Conservation (phyloP, 2,113 vertebrate genomes). For the Helogale parvula region DNA sequence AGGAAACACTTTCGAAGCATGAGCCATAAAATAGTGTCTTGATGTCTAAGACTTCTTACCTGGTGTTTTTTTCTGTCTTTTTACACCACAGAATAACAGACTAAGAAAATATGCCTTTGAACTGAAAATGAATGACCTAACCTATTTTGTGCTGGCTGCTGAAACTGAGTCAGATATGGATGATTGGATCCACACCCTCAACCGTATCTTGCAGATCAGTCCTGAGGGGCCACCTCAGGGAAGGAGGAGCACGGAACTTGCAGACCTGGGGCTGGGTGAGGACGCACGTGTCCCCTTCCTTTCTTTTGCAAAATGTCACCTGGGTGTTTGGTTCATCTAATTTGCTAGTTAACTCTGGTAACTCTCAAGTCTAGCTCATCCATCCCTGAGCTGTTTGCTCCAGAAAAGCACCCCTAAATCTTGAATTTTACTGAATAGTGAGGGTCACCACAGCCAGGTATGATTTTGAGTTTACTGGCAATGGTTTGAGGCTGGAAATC, state of each 20-base stretch:
- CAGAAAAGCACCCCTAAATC: conserved; percentile 28
- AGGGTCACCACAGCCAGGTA: conserved; percentile 17
- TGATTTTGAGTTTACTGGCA: neutral
- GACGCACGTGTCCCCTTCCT: neutral
- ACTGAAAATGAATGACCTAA: conserved; percentile 99
- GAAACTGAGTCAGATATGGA: conserved; percentile 99
- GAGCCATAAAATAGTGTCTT: neutral
- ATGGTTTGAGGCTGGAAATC: conserved; percentile 39
- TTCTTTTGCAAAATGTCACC: neutral
- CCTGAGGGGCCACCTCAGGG: conserved; percentile 92
- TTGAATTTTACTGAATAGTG: conserved; percentile 41
- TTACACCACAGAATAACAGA: conserved; percentile 89
- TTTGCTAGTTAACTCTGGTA: conserved; percentile 1
- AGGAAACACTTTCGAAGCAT: neutral
- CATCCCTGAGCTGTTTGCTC: conserved; percentile 23
- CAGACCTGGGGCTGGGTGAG: conserved; percentile 93
- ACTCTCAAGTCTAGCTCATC: neutral
- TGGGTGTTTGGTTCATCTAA: conserved; percentile 3
- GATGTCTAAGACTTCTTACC: neutral
- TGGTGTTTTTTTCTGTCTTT: conserved; percentile 55
- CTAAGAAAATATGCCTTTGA: conserved; percentile 98
- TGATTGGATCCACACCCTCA: conserved; percentile 97
- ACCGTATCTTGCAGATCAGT: conserved; percentile 96
- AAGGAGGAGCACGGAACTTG: conserved; percentile 94
- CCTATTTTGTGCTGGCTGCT: conserved; percentile 98